These are phyloP conservation scores for Anolis sagrei DNA, from an alignment of 2,113 vertebrate species.

Conservation along the genomic window DNA sequence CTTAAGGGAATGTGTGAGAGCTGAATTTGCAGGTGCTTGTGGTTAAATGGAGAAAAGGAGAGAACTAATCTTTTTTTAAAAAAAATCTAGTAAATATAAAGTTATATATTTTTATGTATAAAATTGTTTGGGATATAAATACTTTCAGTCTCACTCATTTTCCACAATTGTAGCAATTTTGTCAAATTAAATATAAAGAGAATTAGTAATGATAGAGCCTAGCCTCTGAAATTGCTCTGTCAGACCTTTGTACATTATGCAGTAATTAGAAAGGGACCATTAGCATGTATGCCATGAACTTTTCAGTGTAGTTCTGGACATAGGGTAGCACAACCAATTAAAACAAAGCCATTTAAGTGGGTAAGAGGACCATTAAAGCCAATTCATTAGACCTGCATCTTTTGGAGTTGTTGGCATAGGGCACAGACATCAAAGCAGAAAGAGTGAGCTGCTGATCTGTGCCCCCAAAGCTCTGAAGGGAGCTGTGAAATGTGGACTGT, in stretches of 20 bases:
- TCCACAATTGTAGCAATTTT: constrained; percentile 26
- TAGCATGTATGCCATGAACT: constrained; percentile 79
- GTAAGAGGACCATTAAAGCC: constrained; percentile 78
- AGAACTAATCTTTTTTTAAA: constrained; percentile 11
- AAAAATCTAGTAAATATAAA: background rate
- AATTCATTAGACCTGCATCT: constrained; percentile 80
- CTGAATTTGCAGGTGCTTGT: constrained; percentile 37
- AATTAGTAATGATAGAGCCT: constrained; percentile 69
- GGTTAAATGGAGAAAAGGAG: constrained; percentile 39
- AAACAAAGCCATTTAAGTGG: constrained; percentile 80
- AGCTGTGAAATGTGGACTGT: constrained; percentile 63
- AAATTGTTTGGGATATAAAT: background rate
- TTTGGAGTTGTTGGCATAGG: constrained; percentile 75
- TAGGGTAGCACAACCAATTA: constrained; percentile 78
- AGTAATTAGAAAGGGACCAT: constrained; percentile 81
- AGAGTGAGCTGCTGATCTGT: constrained; percentile 69
- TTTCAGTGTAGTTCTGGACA: constrained; percentile 78
- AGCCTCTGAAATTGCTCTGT: constrained; percentile 77
- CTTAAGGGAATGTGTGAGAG: constrained; percentile 46
- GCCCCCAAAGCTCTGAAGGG: constrained; percentile 69
- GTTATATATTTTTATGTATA: accelerated
- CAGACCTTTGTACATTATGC: constrained; percentile 78
- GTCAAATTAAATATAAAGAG: constrained; percentile 60
- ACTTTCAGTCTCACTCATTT: constrained; percentile 21
- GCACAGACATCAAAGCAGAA: constrained; percentile 77